These are phyloP conservation scores for Lasioglossum figueresi DNA, from an alignment of 2,888 invertebrate genomes.

Conservation along the genomic window DNA sequence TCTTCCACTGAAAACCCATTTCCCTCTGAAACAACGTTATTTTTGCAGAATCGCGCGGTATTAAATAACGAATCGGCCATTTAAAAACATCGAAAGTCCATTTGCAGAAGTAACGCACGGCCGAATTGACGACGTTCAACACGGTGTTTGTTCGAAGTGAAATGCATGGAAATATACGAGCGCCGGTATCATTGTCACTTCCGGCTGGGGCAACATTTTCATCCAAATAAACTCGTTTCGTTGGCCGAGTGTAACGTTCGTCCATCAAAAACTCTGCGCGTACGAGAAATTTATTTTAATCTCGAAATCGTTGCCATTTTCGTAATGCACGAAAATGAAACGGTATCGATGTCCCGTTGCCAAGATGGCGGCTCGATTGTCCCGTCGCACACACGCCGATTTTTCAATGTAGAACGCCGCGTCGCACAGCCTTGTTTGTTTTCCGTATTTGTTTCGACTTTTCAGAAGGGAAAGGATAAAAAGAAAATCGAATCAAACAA, in stretches of 20 bases:
- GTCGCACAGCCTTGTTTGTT: background rate
- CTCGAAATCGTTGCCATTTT: background rate
- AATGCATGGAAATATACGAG: constrained; percentile 5
- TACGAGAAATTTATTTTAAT: background rate
- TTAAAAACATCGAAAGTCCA: constrained; percentile 30
- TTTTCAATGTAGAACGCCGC: background rate
- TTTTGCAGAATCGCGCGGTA: background rate
- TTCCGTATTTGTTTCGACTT: background rate
- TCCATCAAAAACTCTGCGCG: background rate
- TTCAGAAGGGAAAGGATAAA: background rate
- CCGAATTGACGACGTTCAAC: constrained; percentile 8
- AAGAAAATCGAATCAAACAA: constrained; percentile 5
- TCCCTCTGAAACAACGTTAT: background rate
- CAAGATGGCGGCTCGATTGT: background rate
- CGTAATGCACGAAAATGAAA: background rate
- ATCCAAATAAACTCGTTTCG: constrained; percentile 15
- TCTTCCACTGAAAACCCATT: background rate
- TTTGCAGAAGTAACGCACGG: constrained; percentile 29
- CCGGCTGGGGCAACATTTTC: constrained; percentile 17
- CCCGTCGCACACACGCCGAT: background rate
- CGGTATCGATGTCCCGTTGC: background rate
- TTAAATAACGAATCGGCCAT: constrained; percentile 12
- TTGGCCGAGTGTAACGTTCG: background rate
- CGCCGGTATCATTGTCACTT: constrained; percentile 28
- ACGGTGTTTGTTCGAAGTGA: constrained; percentile 10